Evolutionary conservation across 2,113 vertebrate genomes (phyloP).

Genomic region (Prunella himalayana): DNA sequence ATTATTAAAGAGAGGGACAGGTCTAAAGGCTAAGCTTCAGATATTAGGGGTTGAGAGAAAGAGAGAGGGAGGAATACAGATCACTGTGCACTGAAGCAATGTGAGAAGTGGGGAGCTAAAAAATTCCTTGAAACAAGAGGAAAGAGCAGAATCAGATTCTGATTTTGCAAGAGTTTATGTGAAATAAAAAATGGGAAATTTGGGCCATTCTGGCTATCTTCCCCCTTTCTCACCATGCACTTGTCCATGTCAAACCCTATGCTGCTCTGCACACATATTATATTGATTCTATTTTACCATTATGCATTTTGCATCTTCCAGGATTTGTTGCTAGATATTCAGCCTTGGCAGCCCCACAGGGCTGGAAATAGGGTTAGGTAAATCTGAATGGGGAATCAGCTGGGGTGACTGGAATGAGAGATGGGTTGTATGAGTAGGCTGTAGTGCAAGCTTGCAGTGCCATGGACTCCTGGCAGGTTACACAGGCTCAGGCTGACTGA

Average conservation of each 20-base stretch:
- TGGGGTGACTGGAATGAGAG: not conserved
- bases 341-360: not conserved
- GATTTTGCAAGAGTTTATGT: not conserved
- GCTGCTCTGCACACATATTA: not conserved
- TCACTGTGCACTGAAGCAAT: not conserved
- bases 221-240: not conserved
- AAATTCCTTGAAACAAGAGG: not conserved
- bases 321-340: not conserved
- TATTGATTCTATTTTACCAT: not conserved
- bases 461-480: not conserved
- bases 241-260: not conserved
- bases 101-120: not conserved
- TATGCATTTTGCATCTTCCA: not conserved
- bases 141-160: not conserved
- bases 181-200: not conserved
- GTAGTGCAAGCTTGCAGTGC: not conserved
- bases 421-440: not conserved
- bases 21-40: not conserved
- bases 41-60: not conserved
- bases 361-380: not conserved
- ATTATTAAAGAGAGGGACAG: not conserved
- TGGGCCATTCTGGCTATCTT: not conserved
- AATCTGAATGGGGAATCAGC: too few relatives aligned
- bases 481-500: not conserved
- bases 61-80: not conserved